Base-by-base conservation (phyloP, 2,113 vertebrate species). In the Gnathonemus longibarbis region DNA sequence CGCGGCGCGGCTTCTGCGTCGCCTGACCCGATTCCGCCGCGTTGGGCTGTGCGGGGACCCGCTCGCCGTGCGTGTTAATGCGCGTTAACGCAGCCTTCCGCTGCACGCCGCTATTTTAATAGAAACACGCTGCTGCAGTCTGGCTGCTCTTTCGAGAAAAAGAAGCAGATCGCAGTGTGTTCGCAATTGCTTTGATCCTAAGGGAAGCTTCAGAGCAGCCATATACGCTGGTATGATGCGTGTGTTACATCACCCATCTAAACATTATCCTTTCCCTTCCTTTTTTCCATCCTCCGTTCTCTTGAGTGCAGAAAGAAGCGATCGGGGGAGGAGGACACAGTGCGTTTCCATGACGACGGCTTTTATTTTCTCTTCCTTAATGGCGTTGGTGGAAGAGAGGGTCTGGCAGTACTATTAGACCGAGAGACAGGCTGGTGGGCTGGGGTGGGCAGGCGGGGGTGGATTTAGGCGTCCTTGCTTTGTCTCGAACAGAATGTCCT, bases 271-370 rank as follows among this genome's bases (percentile, higher is more conserved):
- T 91, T 90, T 85, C 87, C 45, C 35, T 46, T 89, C 49, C 88
- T 83, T 90, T 91, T 92, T 89, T 58, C 92, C 91, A 88, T 89
- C 19, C 35, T 91, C 80, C 52, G 27, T 31, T 74, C 88, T 92
- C 89, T 90, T 35, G 48, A 93, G 90, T 93, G 90, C 91, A 91
- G 90, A 88, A 52, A 87, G 84, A 91, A 89, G 49, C 52, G 50
- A 90, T 85, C 91, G 91, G 89, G 92, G 93, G 93, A 93, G 90
- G 89, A 90, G 94, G 93, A 92, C 92, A 94, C 49, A 52, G 91
- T 86, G 90, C 53, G 94, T 95, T 95, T 92, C 95, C 94, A 95
- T 95, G 94, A 94, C 94, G 93, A 95, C 94, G 90, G 92, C 93
- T 93, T 95, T 94, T 94, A 92, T 95, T 93, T 93, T 91, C 56